phyloP scores from a whole-genome alignment of 2,888 invertebrate species.

The Lapara coniferarum region DNA sequence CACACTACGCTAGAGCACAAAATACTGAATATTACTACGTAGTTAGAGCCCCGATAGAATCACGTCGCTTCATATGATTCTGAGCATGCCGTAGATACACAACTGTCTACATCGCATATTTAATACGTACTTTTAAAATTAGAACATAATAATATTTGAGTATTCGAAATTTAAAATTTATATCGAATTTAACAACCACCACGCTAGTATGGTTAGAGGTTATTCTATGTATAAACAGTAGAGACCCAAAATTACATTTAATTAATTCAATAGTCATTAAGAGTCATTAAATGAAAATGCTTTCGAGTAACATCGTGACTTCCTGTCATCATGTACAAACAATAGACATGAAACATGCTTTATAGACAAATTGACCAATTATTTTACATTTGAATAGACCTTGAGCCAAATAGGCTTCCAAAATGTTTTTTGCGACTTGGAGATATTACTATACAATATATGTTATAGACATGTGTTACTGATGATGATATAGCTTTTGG shows the following conservation, averaged over 20 bases:
- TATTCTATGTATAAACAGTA: neutral
- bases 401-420: conserved; percentile 30
- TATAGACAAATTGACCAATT: conserved; percentile 46
- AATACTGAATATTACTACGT: too few species aligned
- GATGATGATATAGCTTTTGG: neutral
- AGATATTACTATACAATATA: too few species aligned
- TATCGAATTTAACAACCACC: neutral
- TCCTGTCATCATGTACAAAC: conserved; percentile 41
- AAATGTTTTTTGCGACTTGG: neutral
- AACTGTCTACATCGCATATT: too few species aligned
- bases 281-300: conserved; percentile 13
- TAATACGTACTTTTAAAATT: too few species aligned
- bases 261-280: neutral
- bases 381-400: conserved; percentile 36
- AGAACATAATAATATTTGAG: too few species aligned
- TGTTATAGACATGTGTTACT: neutral
- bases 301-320: conserved; percentile 31
- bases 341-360: conserved; percentile 42
- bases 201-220: neutral
- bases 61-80: too few species aligned
- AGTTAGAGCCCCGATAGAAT: too few species aligned
- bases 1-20: too few species aligned
- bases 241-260: neutral
- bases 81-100: too few species aligned
- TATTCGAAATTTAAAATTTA: too few species aligned